Evolutionary conservation across 2,888 invertebrate genomes (phyloP), one percentile per base, ranked within the genome.

Genomic region (Aethes cnicana): DNA sequence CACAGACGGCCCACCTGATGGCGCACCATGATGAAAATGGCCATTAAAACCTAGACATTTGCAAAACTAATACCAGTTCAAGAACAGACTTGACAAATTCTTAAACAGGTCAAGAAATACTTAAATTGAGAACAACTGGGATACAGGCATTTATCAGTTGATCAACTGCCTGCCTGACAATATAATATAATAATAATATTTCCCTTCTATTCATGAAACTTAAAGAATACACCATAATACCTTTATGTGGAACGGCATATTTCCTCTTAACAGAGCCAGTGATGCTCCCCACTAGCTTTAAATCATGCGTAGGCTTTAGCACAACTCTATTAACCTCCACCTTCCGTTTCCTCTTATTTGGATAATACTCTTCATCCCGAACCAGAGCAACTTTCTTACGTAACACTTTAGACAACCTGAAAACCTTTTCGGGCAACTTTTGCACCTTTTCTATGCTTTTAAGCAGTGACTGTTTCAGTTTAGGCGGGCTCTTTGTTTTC

Each of bases 241-340:
- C 81, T 73, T 63, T 79, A 11, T 60, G 65, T 2, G 83, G 81
- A 4, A 62, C 64, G 1, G 56, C 49, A 25, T 68, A 39, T 49
- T 87, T 87, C 37, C 86, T 70, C 50, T 81, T 86, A 53, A 77
- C 81, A 14, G 56, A 3, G 61, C 56, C 69, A 1, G 62, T 52
- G 0, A 70, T 59, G 1, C 56, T 55, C 0, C 58, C 79, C 2
- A 84, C 64, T 2, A 79, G 59, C 58, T 67, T 77, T 23, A 78
- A 63, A 16, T 72, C 61, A 48, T 70, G 66, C 33, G 72, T 81
- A 0, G 80, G 77, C 39, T 72, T 71, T 12, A 86, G 56, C 1
- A 72, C 57, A 8, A 78, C 63, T 46, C 75, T 81, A 46, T 75
- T 76, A 0, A 54, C 28, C 0, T 37, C 39, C 1, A 59, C 30